Base-by-base conservation (phyloP, 1,140 invertebrate genomes). In the Ips typographus region DNA sequence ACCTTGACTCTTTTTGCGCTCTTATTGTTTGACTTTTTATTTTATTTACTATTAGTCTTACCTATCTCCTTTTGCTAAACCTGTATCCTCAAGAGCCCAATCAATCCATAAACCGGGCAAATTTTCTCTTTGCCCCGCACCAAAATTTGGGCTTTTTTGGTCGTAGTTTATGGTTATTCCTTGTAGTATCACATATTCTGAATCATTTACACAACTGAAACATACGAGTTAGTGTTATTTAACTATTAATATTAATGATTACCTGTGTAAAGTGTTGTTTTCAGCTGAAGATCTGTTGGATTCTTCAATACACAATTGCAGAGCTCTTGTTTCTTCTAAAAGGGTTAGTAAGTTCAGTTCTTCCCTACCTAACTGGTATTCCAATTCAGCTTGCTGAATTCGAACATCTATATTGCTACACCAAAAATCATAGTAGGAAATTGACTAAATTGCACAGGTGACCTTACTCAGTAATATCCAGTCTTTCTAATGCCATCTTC, bases 361-460 rank as follows among this genome's bases (percentile, higher is more conserved):
- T 78, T 95, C 94, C 36, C 92, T 84, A 0, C 93, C 93, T 43
- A 94, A 80, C 78, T 93, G 89, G 79, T 94, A 95, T 76, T 95
- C 93, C 69, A 95, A 79, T 80, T 95, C 94, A 0, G 94, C 94
- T 77, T 94, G 93, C 73, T 93, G 89, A 76, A 95, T 95, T 69
- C 92, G 84, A n/a, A 91, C 87, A 78, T 95, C 93, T 61, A 95
- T 94, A 78, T 94, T 94, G 75, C 93, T 94, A 22, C 22, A 22
- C 22, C 22, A 22, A 22, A 22, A 22, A 8, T 44, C 4, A 44
- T 44, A 4, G 4, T 44, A 44, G 1, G 43, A 44, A 8, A 44
- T 44, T 44, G 4, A 44, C 4, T 8, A 44, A 44, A 44, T 44
- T 44, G 43, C 43, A 8, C 43, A 44, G 8, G 4, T 44, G 37